Base-by-base conservation (phyloP, 2,113 vertebrate species). In the Meleagris gallopavo region DNA sequence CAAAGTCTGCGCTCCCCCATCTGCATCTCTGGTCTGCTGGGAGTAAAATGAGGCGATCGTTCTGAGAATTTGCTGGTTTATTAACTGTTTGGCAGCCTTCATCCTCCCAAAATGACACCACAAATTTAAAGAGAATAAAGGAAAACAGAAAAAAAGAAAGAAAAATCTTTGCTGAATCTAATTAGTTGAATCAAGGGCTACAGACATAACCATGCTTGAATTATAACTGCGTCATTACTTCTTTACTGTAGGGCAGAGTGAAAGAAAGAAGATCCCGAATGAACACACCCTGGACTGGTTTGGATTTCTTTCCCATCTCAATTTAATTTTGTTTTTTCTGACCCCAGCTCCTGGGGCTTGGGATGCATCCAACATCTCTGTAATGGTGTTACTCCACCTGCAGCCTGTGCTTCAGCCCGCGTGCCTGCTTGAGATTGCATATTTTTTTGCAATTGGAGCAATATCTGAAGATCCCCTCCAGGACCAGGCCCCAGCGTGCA, bases 171-270 rank as follows among this genome's bases (percentile, higher is more conserved):
- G 29, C 91, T 60, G 94, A 93, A 95, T 95, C 69, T 81, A 95
- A 96, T 96, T 96, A 95, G 75, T 64, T 91, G 92, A 96, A 96
- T 96, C 94, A 95, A 94, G 86, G 76, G 83, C 92, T 90, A 60
- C 72, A 94, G 88, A 88, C 72, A 71, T 34, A 95, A 92, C 86
- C 76, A 64, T 86, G 73, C 83, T 90, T 38, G 7, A 90, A 91
- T 94, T 96, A 40, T 83, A 88, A 86, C 83, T 88, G 83, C 19
- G 8, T 96, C 95, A 93, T 93, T 94, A 90, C 83, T 96, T 95
- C 83, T 93, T 96, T 88, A 90, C 92, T 95, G 92, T 96, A 96
- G 92, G 96, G 94, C 94, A 96, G 90, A 96, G 88, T 74, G 83
- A 88, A 93, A 90, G 95, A 95, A 94, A 88, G 96, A 96, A 81